A percentile compares a stretch with the other conserved stretches of the same genome.
Evolutionary conservation across 2,797 vertebrate genomes (phyloP).

Genomic region (Enteromius viviparus): DNA sequence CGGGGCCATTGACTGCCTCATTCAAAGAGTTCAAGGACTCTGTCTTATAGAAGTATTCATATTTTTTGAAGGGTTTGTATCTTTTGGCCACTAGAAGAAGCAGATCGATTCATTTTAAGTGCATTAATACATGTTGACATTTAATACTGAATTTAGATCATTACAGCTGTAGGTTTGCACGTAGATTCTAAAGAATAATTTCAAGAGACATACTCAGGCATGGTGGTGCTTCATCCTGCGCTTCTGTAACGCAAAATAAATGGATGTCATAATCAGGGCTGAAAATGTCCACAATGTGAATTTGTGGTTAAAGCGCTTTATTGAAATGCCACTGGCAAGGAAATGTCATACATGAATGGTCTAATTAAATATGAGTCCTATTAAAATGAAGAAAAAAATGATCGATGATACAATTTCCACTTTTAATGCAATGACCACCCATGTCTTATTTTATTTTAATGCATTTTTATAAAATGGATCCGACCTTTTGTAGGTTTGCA

Average conservation of each 20-base stretch:
- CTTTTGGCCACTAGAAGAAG: constrained; percentile 80
- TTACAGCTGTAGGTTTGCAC: neutral
- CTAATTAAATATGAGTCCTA: neutral
- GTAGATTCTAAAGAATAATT: neutral
- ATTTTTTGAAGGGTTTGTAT: constrained; percentile 89
- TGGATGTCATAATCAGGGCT: neutral
- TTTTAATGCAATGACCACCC: neutral
- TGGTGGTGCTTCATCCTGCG: constrained; percentile 73
- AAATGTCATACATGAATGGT: neutral
- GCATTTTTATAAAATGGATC: neutral
- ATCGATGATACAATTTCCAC: neutral
- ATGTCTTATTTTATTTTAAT: neutral
- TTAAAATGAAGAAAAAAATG: neutral
- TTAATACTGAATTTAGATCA: neutral
- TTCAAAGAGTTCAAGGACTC: constrained; percentile 85
- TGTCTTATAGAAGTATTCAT: constrained; percentile 88
- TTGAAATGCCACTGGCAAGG: no score
- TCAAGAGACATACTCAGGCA: constrained; percentile 82
- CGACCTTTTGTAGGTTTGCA: neutral
- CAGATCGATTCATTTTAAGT: neutral
- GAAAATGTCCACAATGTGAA: neutral
- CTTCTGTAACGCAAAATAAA: constrained; percentile 62
- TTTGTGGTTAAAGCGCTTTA: neutral
- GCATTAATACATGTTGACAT: neutral
- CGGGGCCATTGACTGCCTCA: constrained; percentile 84